These are phyloP conservation scores for Ectropis grisescens DNA, from an alignment of 1,140 invertebrate species.

Conservation along the genomic window DNA sequence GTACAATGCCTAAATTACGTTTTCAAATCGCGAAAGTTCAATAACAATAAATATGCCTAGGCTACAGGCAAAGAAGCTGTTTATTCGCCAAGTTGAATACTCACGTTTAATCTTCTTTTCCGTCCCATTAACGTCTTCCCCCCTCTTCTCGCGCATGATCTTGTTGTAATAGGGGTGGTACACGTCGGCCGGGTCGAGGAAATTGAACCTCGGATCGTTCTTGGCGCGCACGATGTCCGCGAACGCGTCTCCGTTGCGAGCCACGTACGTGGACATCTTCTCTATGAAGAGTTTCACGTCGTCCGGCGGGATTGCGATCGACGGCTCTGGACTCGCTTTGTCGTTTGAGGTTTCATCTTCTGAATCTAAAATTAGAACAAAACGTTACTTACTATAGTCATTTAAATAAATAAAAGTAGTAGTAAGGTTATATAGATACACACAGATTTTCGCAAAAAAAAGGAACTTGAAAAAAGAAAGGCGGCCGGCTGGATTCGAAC, in stretches of 20 bases:
- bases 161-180: conserved; percentile 84
- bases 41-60: too few species aligned
- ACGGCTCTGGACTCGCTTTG: conserved; percentile 43
- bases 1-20: too few species aligned
- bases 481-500: too few species aligned
- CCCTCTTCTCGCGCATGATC: conserved; percentile 42
- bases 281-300: conserved; percentile 91
- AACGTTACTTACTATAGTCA: too few species aligned
- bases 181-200: conserved; percentile 80
- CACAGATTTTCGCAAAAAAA: too few species aligned
- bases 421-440: too few species aligned
- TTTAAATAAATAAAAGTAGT: too few species aligned
- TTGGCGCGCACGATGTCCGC: conserved; percentile 90
- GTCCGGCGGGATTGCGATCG: conserved; percentile 77
- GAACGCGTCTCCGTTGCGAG: conserved; percentile 94
- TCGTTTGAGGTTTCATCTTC: conserved; percentile 40
- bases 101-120: conserved; percentile 24
- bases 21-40: too few species aligned
- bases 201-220: conserved; percentile 87
- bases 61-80: too few species aligned
- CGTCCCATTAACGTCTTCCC: conserved; percentile 28
- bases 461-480: too few species aligned
- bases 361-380: conserved; percentile 23
- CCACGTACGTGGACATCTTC: conserved; percentile 96
- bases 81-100: too few species aligned